Base-by-base conservation (phyloP, 2,797 vertebrate genomes). In the Squalus acanthias region DNA sequence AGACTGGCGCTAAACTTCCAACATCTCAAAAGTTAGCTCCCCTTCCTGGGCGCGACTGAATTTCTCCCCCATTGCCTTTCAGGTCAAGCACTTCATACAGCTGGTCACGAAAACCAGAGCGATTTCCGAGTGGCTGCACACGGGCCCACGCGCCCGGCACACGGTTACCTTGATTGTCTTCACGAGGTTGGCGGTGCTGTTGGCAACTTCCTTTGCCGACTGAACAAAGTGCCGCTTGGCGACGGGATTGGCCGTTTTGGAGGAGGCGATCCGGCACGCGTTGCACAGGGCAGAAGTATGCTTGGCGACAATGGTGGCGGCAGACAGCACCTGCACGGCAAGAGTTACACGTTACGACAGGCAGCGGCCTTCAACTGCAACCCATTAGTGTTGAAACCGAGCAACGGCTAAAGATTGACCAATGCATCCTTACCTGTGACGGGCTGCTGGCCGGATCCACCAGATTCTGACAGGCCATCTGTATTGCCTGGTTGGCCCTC, bases 181-280 rank as follows among this genome's bases (percentile, higher is more conserved):
- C 97, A 99, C 99, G 89, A 99, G 98, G 98, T 99, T 99, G 97
- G 99, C 99, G 0, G 99, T 99, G 97, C 99, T 99, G 98, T 99
- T 99, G 96, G 99, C 99, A 91, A 99, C 99, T 97, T 99, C 99
- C 98, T 99, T 99, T 97, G 99, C 99, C 8, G 99, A 99, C 97
- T 99, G 99, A 96, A 99, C 99, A 29, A 99, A 99, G 97, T 99
- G 99, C 97, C 99, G 98, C 97, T 99, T 98, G 89, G 99, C 99
- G 65, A 99, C 99, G 0, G 99, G 99, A 97, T 99, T 99, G 97
- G 99, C 98, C 0, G 99, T 99, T 97, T 99, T 99, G 63, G 99
- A 99, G 0, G 99, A 99, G 1, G 99, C 99, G 1, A 99, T 98
- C 72, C 99, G 99, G 96, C 99, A 99, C 76, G 99, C 99, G 0